A percentile compares a stretch with the other conserved stretches of the same genome.
Conservation (phyloP, 2,113 vertebrate genomes). For the Peromyscus leucopus region DNA sequence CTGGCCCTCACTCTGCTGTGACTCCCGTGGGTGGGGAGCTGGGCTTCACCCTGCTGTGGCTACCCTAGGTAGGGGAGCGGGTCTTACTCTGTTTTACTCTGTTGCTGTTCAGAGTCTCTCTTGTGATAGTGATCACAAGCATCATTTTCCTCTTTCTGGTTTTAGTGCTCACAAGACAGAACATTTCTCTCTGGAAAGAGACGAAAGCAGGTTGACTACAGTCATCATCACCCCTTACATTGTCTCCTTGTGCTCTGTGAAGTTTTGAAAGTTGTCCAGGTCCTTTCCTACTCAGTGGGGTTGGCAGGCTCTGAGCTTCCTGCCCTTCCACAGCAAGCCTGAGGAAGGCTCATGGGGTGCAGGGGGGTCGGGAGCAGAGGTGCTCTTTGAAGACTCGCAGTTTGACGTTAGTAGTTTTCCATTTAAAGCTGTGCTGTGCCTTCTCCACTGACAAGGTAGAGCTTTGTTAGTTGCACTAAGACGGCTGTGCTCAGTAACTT, state of each 20-base stretch:
- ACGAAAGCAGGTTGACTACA: conserved; percentile 27
- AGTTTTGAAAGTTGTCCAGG: not conserved
- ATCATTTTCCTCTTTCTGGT: conserved; percentile 22
- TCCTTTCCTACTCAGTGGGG: not conserved
- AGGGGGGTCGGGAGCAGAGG: not conserved
- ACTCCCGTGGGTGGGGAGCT: not conserved
- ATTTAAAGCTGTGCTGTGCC: not conserved
- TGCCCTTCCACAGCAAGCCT: not conserved
- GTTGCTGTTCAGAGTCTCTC: conserved; percentile 18
- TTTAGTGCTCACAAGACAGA: conserved; percentile 41
- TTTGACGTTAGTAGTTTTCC: not conserved
- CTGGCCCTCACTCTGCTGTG: not conserved
- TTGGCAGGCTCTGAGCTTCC: conserved; percentile 29
- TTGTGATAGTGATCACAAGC: not conserved
- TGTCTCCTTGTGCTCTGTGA: conserved; percentile 60
- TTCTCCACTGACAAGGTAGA: not conserved
- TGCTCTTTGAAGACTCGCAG: not conserved
- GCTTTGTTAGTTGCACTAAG: not conserved
- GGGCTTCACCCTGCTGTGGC: not conserved
- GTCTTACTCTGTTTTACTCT: not conserved
- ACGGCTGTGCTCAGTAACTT: not conserved
- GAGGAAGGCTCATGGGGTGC: not conserved
- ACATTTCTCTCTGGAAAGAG: conserved; percentile 66
- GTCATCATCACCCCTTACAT: conserved; percentile 44
- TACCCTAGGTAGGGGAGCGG: too few species aligned